Evolutionary conservation across 2,797 vertebrate species (phyloP).

Genomic region (Pyrrhura leucotis): DNA sequence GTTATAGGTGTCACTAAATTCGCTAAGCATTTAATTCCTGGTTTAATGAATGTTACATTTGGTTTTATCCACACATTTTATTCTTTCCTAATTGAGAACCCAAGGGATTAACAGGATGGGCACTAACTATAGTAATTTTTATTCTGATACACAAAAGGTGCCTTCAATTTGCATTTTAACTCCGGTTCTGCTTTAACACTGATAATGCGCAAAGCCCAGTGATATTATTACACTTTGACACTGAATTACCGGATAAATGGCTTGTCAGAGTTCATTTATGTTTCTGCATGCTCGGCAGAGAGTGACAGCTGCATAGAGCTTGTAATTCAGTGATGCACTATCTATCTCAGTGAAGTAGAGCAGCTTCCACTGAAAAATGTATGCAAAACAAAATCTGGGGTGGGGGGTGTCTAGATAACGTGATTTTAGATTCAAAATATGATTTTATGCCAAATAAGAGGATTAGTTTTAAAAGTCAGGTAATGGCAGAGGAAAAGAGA

Average conservation of each 20-base stretch:
- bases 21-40: not conserved
- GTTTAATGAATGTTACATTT: not conserved
- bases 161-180: constrained; percentile 66
- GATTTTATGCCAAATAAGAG: constrained; percentile 44
- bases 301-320: constrained; percentile 71
- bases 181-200: constrained; percentile 28
- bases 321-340: constrained; percentile 67
- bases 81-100: not conserved
- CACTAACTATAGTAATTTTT: not conserved
- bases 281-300: constrained; percentile 60
- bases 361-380: constrained; percentile 53
- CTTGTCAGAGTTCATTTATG: constrained; percentile 77
- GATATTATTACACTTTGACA: constrained; percentile 61
- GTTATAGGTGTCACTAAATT: not conserved
- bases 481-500: constrained; percentile 38
- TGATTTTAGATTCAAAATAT: constrained; percentile 59
- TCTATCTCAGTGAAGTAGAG: constrained; percentile 67
- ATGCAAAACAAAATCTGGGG: constrained; percentile 53
- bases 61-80: not conserved
- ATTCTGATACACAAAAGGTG: not conserved
- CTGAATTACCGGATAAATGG: constrained; percentile 67
- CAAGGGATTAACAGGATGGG: not conserved
- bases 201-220: constrained; percentile 11
- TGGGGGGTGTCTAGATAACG: constrained; percentile 15
- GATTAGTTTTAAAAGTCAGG: constrained; percentile 55